Evolutionary conservation across 2,888 invertebrate species (phyloP), one percentile per base, ranked within the genome.

Genomic region (Lampropteryx suffumata): DNA sequence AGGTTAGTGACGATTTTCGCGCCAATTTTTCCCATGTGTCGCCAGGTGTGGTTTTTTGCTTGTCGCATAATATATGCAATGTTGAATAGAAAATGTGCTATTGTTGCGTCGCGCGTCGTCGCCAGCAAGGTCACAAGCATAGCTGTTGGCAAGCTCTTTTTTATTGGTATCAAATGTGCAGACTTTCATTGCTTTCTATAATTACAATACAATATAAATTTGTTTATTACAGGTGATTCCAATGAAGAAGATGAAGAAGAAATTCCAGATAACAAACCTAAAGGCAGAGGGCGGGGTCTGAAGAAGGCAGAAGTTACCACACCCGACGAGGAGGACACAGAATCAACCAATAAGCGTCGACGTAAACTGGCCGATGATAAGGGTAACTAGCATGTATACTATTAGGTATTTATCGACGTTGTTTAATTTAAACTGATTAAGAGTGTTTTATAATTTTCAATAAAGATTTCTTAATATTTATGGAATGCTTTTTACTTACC

Each of bases 331-430:
- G 84, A 83, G 27, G 72, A 75, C 1, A 79, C 69, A 3, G 88
- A 86, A 58, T 67, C 80, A 8, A 73, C 71, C 5, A 70, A 71
- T 29, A 87, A 87, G 62, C 80, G 88, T 55, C 75, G 82, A 59
- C 86, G 87, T 64, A 88, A 87, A 62, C 71, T 68, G 21, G 70
- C 73, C 1, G 87, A 86, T 33, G 86, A 88, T 26, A 86, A 87
- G 86, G 89, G 89, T 90, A 89, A 88, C 65, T 89, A 88, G 74
- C 71, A 65, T 73, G 70, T 76, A 74, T 65, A 71, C 71, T 65
- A 65, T 64, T 75, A 52, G 54, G 53, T 61, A 61, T 57, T 64
- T 60, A 64, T 70, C 71, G 76, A 82, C 73, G 63, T 76, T 84
- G 77, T 81, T 81, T 75, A 67, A 59, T 76, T 76, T 76, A 74